Evolutionary conservation across 2,888 invertebrate genomes (phyloP).

Genomic region (Dryadula phaetusa): DNA sequence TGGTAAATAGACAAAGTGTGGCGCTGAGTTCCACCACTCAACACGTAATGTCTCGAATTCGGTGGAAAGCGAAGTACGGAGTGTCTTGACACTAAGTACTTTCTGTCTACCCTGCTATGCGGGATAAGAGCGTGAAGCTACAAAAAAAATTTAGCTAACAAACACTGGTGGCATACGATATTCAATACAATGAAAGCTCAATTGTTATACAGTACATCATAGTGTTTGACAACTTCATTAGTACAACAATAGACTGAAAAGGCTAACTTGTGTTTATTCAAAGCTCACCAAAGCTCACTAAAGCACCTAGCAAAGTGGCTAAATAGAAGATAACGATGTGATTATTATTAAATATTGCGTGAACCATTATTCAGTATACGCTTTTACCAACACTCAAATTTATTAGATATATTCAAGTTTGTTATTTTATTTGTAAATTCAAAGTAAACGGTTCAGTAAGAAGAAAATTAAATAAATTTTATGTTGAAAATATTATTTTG

Average conservation of each 20-base stretch:
- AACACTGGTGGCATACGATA: background rate
- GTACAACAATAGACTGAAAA: slow-evolving; percentile 40
- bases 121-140: no score
- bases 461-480: no score
- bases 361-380: background rate
- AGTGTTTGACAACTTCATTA: slow-evolving; percentile 47
- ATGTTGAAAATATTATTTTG: no score
- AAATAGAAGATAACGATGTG: slow-evolving; percentile 21
- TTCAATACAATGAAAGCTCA: slow-evolving; percentile 11
- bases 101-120: no score
- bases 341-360: background rate
- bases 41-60: no score
- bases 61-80: no score
- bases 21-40: no score
- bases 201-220: slow-evolving; percentile 36
- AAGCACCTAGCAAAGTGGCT: background rate
- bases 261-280: slow-evolving; percentile 33
- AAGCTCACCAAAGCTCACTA: slow-evolving; percentile 10
- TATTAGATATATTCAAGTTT: slow-evolving; percentile 1
- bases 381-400: background rate
- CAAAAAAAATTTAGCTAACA: slow-evolving; percentile 7
- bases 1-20: no score
- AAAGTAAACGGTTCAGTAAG: background rate
- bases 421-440: background rate
- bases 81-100: no score